These are phyloP conservation scores for Eleutherodactylus coqui DNA, from an alignment of 2,797 vertebrate species.

Conservation along the genomic window DNA sequence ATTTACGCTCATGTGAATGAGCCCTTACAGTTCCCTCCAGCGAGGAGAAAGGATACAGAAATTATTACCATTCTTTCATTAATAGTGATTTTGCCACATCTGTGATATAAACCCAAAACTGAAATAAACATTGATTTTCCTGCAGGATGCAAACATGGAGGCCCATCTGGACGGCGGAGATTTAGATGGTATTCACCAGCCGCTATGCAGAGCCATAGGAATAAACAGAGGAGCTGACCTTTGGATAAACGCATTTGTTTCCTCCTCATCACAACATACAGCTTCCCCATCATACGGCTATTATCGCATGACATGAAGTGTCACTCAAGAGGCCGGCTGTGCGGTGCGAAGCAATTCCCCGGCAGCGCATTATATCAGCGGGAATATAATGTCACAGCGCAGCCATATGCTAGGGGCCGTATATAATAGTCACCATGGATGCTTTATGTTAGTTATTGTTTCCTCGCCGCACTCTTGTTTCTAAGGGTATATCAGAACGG, in stretches of 20 bases:
- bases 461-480: no score
- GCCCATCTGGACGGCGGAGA: neutral
- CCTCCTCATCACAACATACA: conserved; percentile 38
- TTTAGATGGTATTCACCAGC: neutral
- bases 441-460: neutral
- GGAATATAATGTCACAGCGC: neutral
- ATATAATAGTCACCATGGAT: neutral
- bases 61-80: conserved; percentile 4
- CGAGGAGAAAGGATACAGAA: neutral
- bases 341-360: conserved; percentile 28
- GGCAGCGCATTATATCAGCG: conserved; percentile 1
- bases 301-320: conserved; percentile 18
- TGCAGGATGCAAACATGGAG: neutral
- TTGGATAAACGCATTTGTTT: conserved; percentile 29
- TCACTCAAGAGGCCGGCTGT: neutral
- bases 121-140: conserved; percentile 40
- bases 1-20: no score
- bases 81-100: neutral
- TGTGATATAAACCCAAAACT: neutral
- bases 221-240: conserved; percentile 16
- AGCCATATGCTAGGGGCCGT: neutral
- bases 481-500: no score
- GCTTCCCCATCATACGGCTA: conserved; percentile 26
- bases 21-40: neutral
- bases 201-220: neutral